These are phyloP conservation scores for Bicyclus anynana DNA, from an alignment of 1,140 invertebrate species.

Conservation along the genomic window DNA sequence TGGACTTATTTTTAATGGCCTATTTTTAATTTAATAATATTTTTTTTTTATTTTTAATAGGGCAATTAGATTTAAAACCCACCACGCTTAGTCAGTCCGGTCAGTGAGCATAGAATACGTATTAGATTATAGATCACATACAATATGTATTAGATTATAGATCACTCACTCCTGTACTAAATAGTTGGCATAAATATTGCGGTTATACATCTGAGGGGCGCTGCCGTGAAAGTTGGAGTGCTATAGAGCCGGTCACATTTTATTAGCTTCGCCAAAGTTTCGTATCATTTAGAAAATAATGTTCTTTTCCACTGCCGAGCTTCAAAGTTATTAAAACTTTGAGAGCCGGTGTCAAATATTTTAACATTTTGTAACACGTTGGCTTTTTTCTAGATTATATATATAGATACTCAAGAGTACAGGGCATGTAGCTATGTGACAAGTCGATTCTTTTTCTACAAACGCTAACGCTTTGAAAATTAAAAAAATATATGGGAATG, in stretches of 20 bases:
- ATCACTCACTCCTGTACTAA: neutral
- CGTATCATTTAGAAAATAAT: neutral
- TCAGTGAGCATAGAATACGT: too few relatives aligned
- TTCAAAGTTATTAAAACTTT: neutral
- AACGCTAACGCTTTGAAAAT: too few relatives aligned
- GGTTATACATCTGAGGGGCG: constrained; percentile 27
- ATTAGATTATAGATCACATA: neutral
- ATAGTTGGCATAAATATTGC: constrained; percentile 39
- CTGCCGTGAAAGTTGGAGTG: constrained; percentile 18
- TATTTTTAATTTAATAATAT: too few relatives aligned
- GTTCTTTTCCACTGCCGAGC: neutral
- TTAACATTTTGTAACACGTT: neutral
- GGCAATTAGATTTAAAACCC: too few relatives aligned
- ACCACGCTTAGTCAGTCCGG: too few relatives aligned
- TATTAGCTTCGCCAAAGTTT: constrained; percentile 20
- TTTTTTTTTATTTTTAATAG: too few relatives aligned
- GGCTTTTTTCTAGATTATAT: neutral
- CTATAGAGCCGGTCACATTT: constrained; percentile 24
- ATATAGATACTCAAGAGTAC: too few relatives aligned
- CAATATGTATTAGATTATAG: neutral
- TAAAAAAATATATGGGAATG: too few relatives aligned
- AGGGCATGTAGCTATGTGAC: too few relatives aligned
- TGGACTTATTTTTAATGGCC: too few relatives aligned
- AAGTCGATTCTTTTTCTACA: too few relatives aligned
- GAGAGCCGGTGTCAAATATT: neutral